Conservation (phyloP, 2,888 invertebrate genomes). For the Pseudanteris insignis region DNA sequence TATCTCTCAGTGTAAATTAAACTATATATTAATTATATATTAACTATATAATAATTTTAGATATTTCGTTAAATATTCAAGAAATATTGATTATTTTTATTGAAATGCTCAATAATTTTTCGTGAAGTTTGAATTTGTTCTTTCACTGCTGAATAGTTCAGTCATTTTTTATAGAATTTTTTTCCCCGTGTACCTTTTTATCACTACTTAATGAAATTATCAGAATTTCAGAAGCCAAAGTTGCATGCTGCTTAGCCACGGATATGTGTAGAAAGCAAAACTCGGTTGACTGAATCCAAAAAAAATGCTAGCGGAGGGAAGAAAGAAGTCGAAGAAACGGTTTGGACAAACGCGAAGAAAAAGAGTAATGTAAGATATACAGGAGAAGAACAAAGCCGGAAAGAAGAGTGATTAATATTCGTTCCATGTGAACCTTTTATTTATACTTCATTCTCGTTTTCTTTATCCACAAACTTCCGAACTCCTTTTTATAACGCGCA, state of each 20-base stretch:
- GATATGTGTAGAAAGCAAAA: conserved; percentile 8
- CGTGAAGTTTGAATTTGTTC: no score
- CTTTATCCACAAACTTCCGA: conserved; percentile 27
- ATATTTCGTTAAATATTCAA: no score
- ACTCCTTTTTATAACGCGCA: conserved; percentile 18
- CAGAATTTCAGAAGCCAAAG: no score
- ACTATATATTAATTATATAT: no score
- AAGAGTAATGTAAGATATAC: conserved; percentile 13
- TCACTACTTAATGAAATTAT: no score
- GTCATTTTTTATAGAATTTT: no score
- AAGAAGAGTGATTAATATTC: conserved; percentile 37
- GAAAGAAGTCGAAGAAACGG: conserved; percentile 11
- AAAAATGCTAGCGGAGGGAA: conserved; percentile 5
- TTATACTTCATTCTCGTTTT: conserved; percentile 25
- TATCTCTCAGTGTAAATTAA: no score
- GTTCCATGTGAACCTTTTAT: conserved; percentile 25
- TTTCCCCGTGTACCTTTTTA: no score
- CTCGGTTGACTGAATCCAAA: conserved; percentile 6
- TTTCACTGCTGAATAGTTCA: no score
- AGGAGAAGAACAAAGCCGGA: conserved; percentile 14
- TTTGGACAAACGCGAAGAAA: conserved; percentile 15
- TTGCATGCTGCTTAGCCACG: no score
- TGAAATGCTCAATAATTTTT: neutral
- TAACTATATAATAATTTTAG: no score
- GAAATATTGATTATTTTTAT: no score